phyloP scores from a whole-genome alignment of 2,888 invertebrate genomes.

The Volucella inanis region DNA sequence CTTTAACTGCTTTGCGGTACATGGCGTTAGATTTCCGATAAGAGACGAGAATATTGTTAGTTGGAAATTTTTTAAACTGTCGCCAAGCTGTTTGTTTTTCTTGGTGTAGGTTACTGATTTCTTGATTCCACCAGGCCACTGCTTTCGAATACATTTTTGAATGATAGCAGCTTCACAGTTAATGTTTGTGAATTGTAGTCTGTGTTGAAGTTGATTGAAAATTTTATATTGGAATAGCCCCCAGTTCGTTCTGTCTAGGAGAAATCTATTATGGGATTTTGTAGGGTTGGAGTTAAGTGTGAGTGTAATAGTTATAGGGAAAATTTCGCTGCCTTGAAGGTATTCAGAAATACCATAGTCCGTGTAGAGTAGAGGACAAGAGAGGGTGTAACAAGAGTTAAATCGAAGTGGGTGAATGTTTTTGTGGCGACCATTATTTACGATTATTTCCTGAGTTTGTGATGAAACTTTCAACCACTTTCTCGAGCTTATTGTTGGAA shows the following conservation, averaged over 20 bases:
- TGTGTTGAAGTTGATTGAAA: constrained; percentile 2
- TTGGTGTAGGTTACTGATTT: constrained; percentile 10
- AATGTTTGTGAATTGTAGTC: neutral
- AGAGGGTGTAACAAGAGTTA: no score
- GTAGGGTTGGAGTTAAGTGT: no score
- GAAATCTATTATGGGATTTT: no score
- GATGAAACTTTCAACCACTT: no score
- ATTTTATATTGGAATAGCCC: neutral
- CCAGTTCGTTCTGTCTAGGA: neutral
- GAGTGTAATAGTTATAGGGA: no score
- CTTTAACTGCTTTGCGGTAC: constrained; percentile 24
- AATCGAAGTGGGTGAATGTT: no score
- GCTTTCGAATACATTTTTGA: neutral
- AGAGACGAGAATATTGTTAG: neutral
- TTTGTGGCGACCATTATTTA: no score
- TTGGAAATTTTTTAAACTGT: constrained; percentile 14
- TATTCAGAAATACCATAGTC: no score
- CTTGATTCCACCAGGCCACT: constrained; percentile 19
- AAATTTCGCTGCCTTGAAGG: no score
- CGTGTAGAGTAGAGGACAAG: no score
- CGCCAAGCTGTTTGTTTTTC: constrained; percentile 23
- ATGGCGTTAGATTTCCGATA: neutral
- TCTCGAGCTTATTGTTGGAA: no score
- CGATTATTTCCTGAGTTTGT: no score
- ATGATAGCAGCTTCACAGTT: neutral